phyloP scores from a whole-genome alignment of 1,140 invertebrate species.

The Drosophila nigrodunni region DNA sequence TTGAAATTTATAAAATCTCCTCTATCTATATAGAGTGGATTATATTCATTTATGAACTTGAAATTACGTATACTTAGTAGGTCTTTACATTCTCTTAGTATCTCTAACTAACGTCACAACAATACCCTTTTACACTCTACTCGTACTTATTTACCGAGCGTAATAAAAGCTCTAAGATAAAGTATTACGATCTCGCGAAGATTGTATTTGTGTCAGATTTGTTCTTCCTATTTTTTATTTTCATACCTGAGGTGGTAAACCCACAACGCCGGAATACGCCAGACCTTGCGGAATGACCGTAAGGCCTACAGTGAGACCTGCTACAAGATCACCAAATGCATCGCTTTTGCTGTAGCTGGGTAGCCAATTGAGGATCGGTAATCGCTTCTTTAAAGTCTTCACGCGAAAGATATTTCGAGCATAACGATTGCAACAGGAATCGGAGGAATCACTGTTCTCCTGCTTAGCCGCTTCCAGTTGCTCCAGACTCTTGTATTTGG shows the following conservation, averaged over 20 bases:
- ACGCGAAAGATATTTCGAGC: conserved; percentile 77
- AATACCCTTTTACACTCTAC: neutral
- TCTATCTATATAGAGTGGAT: no score
- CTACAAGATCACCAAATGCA: conserved; percentile 90
- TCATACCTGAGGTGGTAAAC: conserved; percentile 88
- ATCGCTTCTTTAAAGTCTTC: conserved; percentile 89
- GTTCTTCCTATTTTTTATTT: neutral
- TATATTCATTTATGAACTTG: no score
- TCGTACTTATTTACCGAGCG: no score
- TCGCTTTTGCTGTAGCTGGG: conserved; percentile 88
- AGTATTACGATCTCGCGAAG: neutral
- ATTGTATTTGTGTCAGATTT: neutral
- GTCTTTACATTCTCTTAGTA: neutral
- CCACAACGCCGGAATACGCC: conserved; percentile 94
- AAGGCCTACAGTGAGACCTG: conserved; percentile 94
- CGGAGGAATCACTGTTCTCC: conserved; percentile 5
- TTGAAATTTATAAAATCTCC: no score
- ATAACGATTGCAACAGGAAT: conserved; percentile 47
- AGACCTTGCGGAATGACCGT: conserved; percentile 93
- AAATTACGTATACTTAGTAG: no score
- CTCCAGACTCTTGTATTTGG: conserved; percentile 71
- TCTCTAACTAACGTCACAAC: no score
- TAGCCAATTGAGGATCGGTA: conserved; percentile 91
- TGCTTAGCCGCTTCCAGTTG: conserved; percentile 62
- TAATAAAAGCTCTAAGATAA: conserved; percentile 17